Base-by-base conservation (phyloP, 2,888 invertebrate genomes). In the Euproctis similis region DNA sequence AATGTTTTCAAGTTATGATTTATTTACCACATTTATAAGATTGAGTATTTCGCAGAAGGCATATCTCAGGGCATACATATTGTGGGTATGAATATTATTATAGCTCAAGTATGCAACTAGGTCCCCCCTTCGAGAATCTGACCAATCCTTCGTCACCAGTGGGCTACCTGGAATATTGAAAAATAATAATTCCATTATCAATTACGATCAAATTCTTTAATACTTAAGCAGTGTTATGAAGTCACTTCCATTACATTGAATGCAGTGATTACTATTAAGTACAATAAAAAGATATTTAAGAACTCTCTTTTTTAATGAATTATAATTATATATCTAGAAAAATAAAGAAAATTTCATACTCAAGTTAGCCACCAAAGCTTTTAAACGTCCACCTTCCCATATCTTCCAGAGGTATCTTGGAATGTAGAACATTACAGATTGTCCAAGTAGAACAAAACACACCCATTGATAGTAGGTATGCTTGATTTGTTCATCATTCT, bases 391-490 rank as follows among this genome's bases (percentile, higher is more conserved):
- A 12, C 87, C 88, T 67, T 92, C 92, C 89, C 90, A 91, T 21
- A 86, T 76, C 63, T 88, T 90, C 92, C 92, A 92, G 31, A 92
- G 63, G 51, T 88, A 89, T n/a, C 89, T 80, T 0, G 92, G 91
- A 9, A 87, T 66, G 59, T 91, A 92, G 66, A 92, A 92, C 60
- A 89, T 71, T 16, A 88, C 66, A 1, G 91, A 88, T 70, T 91
- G 91, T 1, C 90, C 81, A 6, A 87, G 85, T 28, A 92, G 84
- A 24, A 90, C 86, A 46, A 91, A 87, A 54, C 89, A 90, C 5
- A 92, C 90, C 91, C 91, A 91, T 53, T 92, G 91, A 66, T 91
- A 92, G 61, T 90, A 90, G 21, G 85, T 82, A 45, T 90, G 89
- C 42, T 81, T 80, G 38, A 87, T 80, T 25, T 72, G 61, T 37